These are phyloP conservation scores for Drepanosiphum platanoidis DNA, from an alignment of 2,888 invertebrate genomes.

Conservation along the genomic window DNA sequence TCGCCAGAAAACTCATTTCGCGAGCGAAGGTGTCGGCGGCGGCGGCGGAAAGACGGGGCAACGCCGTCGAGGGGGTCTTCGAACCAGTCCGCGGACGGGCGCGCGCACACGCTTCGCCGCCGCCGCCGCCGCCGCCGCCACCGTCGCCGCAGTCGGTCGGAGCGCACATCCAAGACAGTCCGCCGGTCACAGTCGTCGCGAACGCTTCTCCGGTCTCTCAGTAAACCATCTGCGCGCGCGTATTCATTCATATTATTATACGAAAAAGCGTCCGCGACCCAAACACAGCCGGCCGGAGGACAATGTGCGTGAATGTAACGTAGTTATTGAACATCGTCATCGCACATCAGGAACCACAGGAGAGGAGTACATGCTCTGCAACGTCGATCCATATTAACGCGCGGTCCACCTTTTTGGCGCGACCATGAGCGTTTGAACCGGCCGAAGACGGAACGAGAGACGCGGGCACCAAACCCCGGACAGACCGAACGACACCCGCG, in stretches of 20 bases:
- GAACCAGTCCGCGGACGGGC: constrained; percentile 14
- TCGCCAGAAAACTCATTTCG: constrained; percentile 38
- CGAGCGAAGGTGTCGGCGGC: background rate
- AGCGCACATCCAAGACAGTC: constrained; percentile 22
- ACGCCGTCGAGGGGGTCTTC: background rate
- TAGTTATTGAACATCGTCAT: background rate
- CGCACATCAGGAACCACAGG: background rate
- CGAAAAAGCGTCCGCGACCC: background rate
- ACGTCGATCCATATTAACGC: too few relatives aligned
- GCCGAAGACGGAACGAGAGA: background rate
- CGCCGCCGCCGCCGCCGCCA: background rate
- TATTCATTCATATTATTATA: background rate
- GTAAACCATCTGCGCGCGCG: background rate
- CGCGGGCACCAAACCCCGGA: too few relatives aligned
- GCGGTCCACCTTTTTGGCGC: too few relatives aligned
- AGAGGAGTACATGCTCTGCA: background rate
- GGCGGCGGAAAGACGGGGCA: background rate
- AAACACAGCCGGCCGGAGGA: background rate
- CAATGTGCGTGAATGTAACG: constrained; percentile 25
- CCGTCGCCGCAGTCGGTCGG: background rate
- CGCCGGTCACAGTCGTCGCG: constrained; percentile 23
- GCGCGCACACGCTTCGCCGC: background rate
- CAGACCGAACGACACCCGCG: too few relatives aligned
- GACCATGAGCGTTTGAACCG: background rate
- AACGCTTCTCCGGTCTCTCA: background rate